A percentile compares a stretch with the other conserved stretches of the same genome.
Conservation (phyloP, 2,888 invertebrate genomes). For the Antheraea yamamai region DNA sequence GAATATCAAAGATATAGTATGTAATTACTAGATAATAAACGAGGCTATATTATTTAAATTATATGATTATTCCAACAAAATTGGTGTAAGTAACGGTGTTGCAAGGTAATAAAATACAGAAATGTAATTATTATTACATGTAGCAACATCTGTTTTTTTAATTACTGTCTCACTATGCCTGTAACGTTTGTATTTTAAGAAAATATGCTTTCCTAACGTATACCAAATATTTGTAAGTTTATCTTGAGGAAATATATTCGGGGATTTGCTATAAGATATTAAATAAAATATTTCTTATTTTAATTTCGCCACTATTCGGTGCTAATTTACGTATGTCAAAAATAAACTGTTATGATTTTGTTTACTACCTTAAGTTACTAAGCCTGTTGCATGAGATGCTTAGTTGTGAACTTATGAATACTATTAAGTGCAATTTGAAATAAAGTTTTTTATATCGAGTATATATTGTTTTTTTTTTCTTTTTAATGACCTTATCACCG, state of each 20-base stretch:
- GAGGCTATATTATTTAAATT: not conserved
- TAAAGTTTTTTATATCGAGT: not conserved
- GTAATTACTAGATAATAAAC: not conserved
- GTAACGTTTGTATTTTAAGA: not conserved
- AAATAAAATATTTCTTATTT: not conserved
- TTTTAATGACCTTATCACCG: too few relatives aligned
- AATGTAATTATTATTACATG: not conserved
- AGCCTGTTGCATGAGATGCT: not conserved
- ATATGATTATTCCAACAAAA: too few relatives aligned
- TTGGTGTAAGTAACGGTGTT: not conserved
- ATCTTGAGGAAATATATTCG: not conserved
- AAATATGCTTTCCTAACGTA: not conserved
- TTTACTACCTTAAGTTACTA: not conserved
- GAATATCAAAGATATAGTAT: not conserved
- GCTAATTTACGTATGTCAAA: not conserved
- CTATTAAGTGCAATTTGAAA: not conserved
- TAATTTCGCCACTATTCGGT: not conserved
- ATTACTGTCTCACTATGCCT: not conserved
- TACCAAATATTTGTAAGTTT: not conserved
- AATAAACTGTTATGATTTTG: not conserved
- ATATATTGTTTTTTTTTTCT: not conserved
- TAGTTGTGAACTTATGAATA: constrained; percentile 11
- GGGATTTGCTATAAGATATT: not conserved
- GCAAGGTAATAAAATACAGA: not conserved
- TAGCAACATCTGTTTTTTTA: not conserved